These are phyloP conservation scores for Pavo muticus DNA, from an alignment of 2,113 vertebrate species.

Conservation along the genomic window DNA sequence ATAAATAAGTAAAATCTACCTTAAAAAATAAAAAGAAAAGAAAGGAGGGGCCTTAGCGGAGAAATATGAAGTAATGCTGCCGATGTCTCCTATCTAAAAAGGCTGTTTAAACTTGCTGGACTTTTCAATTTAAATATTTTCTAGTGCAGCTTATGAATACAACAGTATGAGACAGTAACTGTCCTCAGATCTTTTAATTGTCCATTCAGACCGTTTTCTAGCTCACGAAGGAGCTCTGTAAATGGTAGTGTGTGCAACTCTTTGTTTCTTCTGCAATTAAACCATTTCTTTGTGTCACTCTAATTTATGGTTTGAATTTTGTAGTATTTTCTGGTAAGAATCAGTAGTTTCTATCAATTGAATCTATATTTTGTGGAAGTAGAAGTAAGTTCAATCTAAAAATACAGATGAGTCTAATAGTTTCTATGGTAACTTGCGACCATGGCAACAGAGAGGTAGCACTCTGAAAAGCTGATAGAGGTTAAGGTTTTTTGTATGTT, in stretches of 20 bases:
- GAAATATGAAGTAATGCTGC: neutral
- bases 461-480: neutral
- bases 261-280: neutral
- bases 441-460: slow-evolving; percentile 49
- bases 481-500: neutral
- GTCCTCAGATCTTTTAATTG: neutral
- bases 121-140: neutral
- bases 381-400: slow-evolving; percentile 40
- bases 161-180: neutral
- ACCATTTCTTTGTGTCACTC: neutral
- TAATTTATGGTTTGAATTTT: neutral
- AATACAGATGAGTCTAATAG: slow-evolving; percentile 42
- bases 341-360: neutral
- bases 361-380: slow-evolving; percentile 8
- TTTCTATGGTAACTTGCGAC: slow-evolving; percentile 58
- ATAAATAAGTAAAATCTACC: neutral
- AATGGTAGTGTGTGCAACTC: neutral
- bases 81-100: neutral
- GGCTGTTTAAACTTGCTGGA: neutral
- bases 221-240: neutral
- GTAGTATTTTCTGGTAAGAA: slow-evolving; percentile 5
- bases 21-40: neutral
- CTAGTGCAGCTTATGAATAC: neutral
- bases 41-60: neutral
- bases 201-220: neutral